phyloP scores from a whole-genome alignment of 1,140 invertebrate species.

The Drosophila ohnishii region DNA sequence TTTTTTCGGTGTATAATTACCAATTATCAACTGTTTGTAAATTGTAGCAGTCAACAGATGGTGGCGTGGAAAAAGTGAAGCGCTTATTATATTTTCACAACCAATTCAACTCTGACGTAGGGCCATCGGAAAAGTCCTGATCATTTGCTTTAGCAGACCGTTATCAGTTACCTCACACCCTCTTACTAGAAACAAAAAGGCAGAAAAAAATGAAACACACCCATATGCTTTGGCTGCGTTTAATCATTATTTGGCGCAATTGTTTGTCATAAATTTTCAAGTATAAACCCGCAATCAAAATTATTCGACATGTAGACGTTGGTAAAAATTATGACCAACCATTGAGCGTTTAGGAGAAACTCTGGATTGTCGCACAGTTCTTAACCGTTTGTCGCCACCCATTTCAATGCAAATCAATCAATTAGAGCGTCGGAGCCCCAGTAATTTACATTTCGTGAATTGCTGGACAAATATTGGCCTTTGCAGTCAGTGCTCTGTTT shows the following conservation, averaged over 20 bases:
- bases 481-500: slow-evolving; percentile 27
- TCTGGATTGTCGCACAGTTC: slow-evolving; percentile 27
- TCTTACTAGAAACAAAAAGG: background rate
- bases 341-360: slow-evolving; percentile 11
- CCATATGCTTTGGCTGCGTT: slow-evolving; percentile 25
- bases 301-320: slow-evolving; percentile 67
- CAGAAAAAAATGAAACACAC: slow-evolving; percentile 26
- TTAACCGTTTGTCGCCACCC: slow-evolving; percentile 36
- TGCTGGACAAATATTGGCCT: slow-evolving; percentile 48
- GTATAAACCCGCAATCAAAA: slow-evolving; percentile 61
- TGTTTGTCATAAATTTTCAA: slow-evolving; percentile 67
- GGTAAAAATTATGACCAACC: slow-evolving; percentile 61
- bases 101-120: slow-evolving; percentile 42
- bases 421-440: slow-evolving; percentile 53
- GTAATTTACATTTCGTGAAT: slow-evolving; percentile 66
- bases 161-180: slow-evolving; percentile 37
- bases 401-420: slow-evolving; percentile 61
- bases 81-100: slow-evolving; percentile 23
- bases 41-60: slow-evolving; percentile 51
- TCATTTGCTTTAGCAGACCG: slow-evolving; percentile 9
- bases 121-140: slow-evolving; percentile 36
- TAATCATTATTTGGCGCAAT: slow-evolving; percentile 59
- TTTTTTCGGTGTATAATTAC: slow-evolving; percentile 28
- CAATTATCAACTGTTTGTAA: slow-evolving; percentile 50
- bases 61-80: slow-evolving; percentile 8